phyloP scores from a whole-genome alignment of 1,140 invertebrate genomes.

The Panagrolaimus sp. region DNA sequence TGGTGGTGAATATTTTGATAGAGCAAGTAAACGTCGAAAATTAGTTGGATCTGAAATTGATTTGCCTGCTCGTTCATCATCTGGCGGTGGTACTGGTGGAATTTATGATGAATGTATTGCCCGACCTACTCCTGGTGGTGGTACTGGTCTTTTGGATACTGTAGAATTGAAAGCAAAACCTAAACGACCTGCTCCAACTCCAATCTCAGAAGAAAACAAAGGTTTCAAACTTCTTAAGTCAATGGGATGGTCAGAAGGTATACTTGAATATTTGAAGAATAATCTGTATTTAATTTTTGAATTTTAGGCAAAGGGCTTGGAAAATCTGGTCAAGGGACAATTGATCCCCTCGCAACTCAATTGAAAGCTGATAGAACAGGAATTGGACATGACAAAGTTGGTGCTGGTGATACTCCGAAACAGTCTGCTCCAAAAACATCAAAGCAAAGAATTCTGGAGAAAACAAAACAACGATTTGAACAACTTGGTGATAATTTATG shows the following conservation, averaged over 20 bases:
- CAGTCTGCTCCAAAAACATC: not conserved
- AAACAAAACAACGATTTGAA: slow-evolving; percentile 4
- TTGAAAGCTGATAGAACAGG: not conserved
- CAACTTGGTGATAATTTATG: not conserved
- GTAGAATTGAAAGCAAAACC: not conserved
- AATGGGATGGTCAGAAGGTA: slow-evolving; percentile 93
- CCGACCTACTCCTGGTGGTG: not conserved
- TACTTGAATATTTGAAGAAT: no score
- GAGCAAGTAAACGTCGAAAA: slow-evolving; percentile 10
- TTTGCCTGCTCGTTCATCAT: not conserved
- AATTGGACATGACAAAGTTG: not conserved
- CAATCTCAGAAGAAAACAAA: slow-evolving; percentile 61
- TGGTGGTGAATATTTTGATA: not conserved
- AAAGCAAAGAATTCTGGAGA: not conserved
- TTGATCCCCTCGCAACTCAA: not conserved
- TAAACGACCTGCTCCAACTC: not conserved
- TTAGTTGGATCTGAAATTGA: slow-evolving; percentile 6
- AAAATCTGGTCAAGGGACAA: not conserved
- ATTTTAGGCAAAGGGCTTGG: slow-evolving; percentile 5
- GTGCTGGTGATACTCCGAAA: not conserved
- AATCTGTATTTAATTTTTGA: no score
- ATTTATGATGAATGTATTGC: slow-evolving; percentile 12
- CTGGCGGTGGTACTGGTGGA: not conserved
- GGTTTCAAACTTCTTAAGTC: slow-evolving; percentile 87
- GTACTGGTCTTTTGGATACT: not conserved